Evolutionary conservation across 2,888 invertebrate species (phyloP), one percentile per base, ranked within the genome.

Genomic region (Mesorhabditis belari): DNA sequence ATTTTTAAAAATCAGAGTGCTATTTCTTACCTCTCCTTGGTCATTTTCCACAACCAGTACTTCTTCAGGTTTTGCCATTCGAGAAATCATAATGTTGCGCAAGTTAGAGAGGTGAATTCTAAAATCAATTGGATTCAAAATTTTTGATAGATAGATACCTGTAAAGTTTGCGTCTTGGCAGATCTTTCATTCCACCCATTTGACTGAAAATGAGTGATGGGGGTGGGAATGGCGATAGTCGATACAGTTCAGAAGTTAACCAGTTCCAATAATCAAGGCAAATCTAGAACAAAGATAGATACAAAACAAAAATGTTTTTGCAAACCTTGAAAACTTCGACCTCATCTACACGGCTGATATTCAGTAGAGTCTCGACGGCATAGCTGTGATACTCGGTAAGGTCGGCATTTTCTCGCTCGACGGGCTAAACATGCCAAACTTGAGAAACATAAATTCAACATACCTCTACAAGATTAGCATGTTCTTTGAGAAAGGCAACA

Each of bases 41-140:
- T 99, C 98, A 85, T 98, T 99, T 84, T 99, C 98, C 49, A 99
- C 96, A 53, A 99, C 94, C 65, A 99, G 86, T 35, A 99, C 98
- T 85, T 99, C 98, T 84, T 99, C 98, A 0, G 98, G 98, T 83
- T 95, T 96, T 21, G 96, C 98, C 98, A 99, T 99, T 77, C 96
- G 87, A 64, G 92, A 92, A 80, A 99, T 98, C 94, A 99, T 96
- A 54, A 94, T 93, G 80, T 90, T 90, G 51, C 96, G 87, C 49
- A 96, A 89, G 83, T 85, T 69, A 4, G 80, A 69, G 17, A 80
- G 64, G 49, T 71, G 64, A 0, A 27, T 24, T 24, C 58, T 60
- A 28, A 9, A 49, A 27, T 19, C 25, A 6, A 6, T 24, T 21
- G 5, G 29, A n/a, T 58, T 35, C 27, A 26, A 27, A 5, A 35